Evolutionary conservation across 2,797 vertebrate genomes (phyloP).

Genomic region (Falco concolor): DNA sequence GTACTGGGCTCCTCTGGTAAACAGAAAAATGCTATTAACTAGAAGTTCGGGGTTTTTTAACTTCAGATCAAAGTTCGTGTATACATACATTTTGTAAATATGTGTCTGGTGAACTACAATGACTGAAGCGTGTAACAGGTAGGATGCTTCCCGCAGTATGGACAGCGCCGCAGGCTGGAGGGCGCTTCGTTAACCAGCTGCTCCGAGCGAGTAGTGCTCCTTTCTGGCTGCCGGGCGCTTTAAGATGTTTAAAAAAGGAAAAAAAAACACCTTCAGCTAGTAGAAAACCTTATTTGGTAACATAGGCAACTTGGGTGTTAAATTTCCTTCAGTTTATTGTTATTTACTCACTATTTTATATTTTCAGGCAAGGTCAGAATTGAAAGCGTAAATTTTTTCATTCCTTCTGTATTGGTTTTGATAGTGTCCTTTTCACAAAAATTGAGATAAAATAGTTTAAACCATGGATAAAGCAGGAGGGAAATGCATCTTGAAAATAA

Average conservation of each 20-base stretch:
- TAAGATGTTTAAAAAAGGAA: not conserved
- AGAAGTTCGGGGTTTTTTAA: not conserved
- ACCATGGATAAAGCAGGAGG: not conserved
- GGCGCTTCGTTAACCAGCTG: fast-evolving
- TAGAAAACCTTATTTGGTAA: not conserved
- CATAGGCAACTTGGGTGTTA: not conserved
- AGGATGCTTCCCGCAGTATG: not conserved
- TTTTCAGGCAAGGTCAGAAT: not conserved
- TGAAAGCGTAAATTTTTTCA: not conserved
- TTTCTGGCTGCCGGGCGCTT: not conserved
- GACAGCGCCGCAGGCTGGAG: not conserved
- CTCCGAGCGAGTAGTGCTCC: not conserved
- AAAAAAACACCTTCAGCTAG: not conserved
- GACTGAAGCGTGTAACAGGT: not conserved
- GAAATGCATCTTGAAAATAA: not conserved
- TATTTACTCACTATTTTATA: not conserved
- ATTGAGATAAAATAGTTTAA: not conserved
- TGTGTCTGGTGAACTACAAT: not conserved
- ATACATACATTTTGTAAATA: not conserved
- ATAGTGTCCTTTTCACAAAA: not conserved
- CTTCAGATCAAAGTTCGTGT: not conserved
- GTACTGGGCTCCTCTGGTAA: constrained; percentile 98
- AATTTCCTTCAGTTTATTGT: not conserved
- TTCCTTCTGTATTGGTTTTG: not conserved
- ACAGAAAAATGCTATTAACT: constrained; percentile 17